Evolutionary conservation across 2,113 vertebrate genomes (phyloP), one percentile per base, ranked within the genome.

Genomic region (Cisticola juncidis): DNA sequence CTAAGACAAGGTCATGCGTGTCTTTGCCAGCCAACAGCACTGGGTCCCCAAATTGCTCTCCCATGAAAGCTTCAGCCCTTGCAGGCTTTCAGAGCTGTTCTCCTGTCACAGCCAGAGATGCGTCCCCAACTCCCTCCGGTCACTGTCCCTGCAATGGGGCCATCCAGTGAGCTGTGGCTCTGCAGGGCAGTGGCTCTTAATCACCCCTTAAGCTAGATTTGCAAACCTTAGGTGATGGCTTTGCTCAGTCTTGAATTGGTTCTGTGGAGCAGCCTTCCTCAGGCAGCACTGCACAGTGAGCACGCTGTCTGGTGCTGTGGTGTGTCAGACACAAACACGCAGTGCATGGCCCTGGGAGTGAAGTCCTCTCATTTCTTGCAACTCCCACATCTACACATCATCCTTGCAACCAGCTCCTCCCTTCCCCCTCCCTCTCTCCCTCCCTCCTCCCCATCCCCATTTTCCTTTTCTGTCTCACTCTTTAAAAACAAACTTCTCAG

Each of bases 401-500:
- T 91, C 35, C 1, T 15, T 57, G 31, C n/a, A 47, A 33, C 2
- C 18, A 56, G 1, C 33, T 68, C 38, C 44, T 54, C 47, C 40
- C 13, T 36, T 60, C 4, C 3, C 16, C 22, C 45, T 77, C 1
- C 20, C 6, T 31, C 47, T 28, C 17, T 47, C 33, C 47, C 25
- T 68, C 11, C 14, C 38, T 44, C 42, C 42, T 44, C 42, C 21
- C 33, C 9, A 17, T 76, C 61, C 42, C 12, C 28, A 25, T 50
- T 62, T 76, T 22, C 5, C 26, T 79, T 57, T 73, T 72, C 58
- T 80, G 2, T 80, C 16, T 38, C 21, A 5, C 44, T 68, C 60
- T 88, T 80, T 45, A 62, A 92, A 95, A 86, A 83, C 88, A 83
- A 95, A 73, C 73, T 61, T 51, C 82, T 62, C 62, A 56, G 21